Base-by-base conservation (phyloP, 2,113 vertebrate species). In the Podarcis cretensis region DNA sequence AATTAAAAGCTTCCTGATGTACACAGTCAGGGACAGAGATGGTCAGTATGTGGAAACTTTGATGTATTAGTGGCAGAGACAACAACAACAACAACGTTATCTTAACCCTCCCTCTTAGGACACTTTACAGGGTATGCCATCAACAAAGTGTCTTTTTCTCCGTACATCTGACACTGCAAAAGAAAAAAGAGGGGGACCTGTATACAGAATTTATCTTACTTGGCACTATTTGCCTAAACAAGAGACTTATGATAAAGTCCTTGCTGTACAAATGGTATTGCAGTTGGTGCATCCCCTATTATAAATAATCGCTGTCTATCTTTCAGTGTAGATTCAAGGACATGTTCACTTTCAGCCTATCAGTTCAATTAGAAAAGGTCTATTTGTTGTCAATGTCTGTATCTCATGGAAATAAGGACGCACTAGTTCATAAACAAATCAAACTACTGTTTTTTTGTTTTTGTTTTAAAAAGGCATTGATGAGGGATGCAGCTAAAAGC, bases 341-440 rank as follows among this genome's bases (percentile, higher is more conserved):
- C 95, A 93, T 37, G 79, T 92, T 95, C 93, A 89, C 96, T 95
- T 96, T 96, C 94, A 90, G 94, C 94, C 93, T 95, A 96, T 94
- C 95, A 90, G 96, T 95, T 95, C 96, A 95, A 95, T 95, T 96
- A 95, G 93, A 94, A 93, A 96, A 95, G 92, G 94, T 94, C 96
- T 95, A 94, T 95, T 96, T 93, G 91, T 93, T 95, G 94, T 96
- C 89, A 66, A 87, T 90, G 93, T 94, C 94, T 96, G 27, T 92
- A 95, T 96, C 93, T 96, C 85, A 35, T 87, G 90, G 92, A 95
- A 94, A 92, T 87, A 93, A 91, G 92, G 90, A 93, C 89, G 78
- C 87, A 75, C 94, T 65, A 90, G 93, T 94, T 96, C 91, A 94
- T 93, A 96, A 96, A 96, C 94, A 95, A 94, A 95, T 94, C 90